These are phyloP conservation scores for Drosophila multiciliata DNA, from an alignment of 2,888 invertebrate genomes.

Conservation along the genomic window DNA sequence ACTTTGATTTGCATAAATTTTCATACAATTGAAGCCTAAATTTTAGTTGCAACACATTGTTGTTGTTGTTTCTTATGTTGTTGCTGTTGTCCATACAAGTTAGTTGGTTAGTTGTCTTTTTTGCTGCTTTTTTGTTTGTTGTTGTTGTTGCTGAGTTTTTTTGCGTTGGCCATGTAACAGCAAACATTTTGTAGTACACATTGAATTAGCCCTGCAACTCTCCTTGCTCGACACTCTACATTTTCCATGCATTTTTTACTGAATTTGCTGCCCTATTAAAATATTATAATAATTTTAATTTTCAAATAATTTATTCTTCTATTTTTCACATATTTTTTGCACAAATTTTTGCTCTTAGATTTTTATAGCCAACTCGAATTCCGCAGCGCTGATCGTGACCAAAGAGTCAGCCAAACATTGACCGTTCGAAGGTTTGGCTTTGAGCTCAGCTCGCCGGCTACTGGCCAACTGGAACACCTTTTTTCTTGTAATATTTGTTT, in stretches of 20 bases:
- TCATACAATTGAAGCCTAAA: conserved; percentile 73
- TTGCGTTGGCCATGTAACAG: conserved; percentile 61
- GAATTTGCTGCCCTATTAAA: background rate
- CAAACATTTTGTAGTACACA: conserved; percentile 73
- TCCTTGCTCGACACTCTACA: conserved; percentile 17
- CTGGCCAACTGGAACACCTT: conserved; percentile 56
- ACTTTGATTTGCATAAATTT: conserved; percentile 76
- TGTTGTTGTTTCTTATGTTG: conserved; percentile 49
- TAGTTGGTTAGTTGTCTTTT: conserved; percentile 38
- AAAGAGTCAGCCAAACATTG: conserved; percentile 53
- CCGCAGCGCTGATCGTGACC: conserved; percentile 40
- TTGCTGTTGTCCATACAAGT: conserved; percentile 39
- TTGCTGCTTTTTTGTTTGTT: conserved; percentile 33
- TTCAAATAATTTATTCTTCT: conserved; percentile 1
- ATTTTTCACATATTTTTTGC: conserved; percentile 7
- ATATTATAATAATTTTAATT: background rate
- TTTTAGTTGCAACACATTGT: conserved; percentile 67
- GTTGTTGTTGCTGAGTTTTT: conserved; percentile 36
- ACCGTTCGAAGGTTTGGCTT: conserved; percentile 35
- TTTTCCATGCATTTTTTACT: conserved; percentile 31
- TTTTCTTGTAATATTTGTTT: conserved; percentile 55
- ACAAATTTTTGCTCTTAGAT: background rate
- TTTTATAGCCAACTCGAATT: conserved; percentile 13
- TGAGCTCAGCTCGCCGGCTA: conserved; percentile 49
- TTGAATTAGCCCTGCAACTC: conserved; percentile 29